phyloP scores from a whole-genome alignment of 2,797 vertebrate species.

The Eurystomus glaucurus region DNA sequence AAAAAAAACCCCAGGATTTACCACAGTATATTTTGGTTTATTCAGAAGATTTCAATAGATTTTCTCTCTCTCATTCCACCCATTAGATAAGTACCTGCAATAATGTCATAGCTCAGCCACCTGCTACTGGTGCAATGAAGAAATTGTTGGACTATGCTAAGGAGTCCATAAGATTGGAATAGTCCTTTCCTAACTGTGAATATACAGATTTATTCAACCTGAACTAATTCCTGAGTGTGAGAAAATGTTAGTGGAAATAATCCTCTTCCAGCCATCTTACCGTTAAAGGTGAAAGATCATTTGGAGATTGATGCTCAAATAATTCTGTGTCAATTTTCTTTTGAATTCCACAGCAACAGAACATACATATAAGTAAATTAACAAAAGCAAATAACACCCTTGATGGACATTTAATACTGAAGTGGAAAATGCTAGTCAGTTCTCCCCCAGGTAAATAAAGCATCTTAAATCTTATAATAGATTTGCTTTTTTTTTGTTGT shows the following conservation, averaged over 20 bases:
- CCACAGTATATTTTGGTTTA: neutral
- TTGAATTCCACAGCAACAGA: neutral
- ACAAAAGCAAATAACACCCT: neutral
- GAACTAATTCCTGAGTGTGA: neutral
- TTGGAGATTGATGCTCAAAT: neutral
- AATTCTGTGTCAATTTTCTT: neutral
- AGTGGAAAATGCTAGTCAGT: neutral
- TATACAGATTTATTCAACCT: neutral
- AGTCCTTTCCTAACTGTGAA: neutral
- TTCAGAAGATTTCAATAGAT: neutral
- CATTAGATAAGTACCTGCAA: neutral
- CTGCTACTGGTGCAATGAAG: neutral
- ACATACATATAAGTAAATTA: neutral
- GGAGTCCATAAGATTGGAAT: neutral
- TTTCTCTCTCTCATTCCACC: neutral
- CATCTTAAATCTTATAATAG: neutral
- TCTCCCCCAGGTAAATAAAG: neutral
- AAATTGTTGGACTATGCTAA: neutral
- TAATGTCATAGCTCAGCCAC: neutral
- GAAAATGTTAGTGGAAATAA: neutral
- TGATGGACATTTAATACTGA: neutral
- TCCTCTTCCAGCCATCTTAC: neutral
- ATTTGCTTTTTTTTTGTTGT: neutral
- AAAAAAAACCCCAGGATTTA: neutral
- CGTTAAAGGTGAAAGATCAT: neutral